A percentile compares a stretch with the other conserved stretches of the same genome.
These are phyloP conservation scores for Leptoclinus maculatus DNA, from an alignment of 2,797 vertebrate species.

Conservation along the genomic window DNA sequence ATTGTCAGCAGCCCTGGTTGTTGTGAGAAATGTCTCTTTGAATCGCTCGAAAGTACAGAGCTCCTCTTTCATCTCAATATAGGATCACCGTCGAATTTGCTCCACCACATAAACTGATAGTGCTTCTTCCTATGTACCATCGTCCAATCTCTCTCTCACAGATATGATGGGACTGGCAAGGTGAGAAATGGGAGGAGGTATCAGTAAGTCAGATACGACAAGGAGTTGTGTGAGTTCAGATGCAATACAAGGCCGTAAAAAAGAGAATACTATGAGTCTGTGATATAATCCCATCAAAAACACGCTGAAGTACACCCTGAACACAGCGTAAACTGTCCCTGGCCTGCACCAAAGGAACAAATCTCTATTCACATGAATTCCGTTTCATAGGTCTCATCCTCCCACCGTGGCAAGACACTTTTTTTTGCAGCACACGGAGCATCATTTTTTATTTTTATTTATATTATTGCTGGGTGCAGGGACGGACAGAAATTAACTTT, in stretches of 20 bases:
- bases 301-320: conserved; percentile 10
- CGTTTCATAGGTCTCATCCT: background rate
- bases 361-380: conserved; percentile 14
- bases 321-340: conserved; percentile 5
- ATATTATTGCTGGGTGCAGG: background rate
- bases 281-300: conserved; percentile 29
- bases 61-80: conserved; percentile 66
- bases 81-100: conserved; percentile 59
- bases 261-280: conserved; percentile 14
- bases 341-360: conserved; percentile 7
- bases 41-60: conserved; percentile 50
- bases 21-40: conserved; percentile 64
- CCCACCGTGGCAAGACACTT: background rate
- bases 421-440: background rate
- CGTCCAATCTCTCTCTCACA: conserved; percentile 45
- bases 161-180: conserved; percentile 36
- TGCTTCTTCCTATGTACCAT: conserved; percentile 17
- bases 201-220: conserved; percentile 48
- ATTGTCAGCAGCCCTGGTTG: conserved; percentile 61
- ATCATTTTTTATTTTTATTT: background rate
- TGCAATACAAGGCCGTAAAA: conserved; percentile 28
- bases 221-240: conserved; percentile 45
- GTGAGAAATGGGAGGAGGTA: conserved; percentile 49
- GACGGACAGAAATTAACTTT: background rate
- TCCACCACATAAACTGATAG: conserved; percentile 53